Evolutionary conservation across 2,113 vertebrate species (phyloP).

Genomic region (Megaleporinus macrocephalus): DNA sequence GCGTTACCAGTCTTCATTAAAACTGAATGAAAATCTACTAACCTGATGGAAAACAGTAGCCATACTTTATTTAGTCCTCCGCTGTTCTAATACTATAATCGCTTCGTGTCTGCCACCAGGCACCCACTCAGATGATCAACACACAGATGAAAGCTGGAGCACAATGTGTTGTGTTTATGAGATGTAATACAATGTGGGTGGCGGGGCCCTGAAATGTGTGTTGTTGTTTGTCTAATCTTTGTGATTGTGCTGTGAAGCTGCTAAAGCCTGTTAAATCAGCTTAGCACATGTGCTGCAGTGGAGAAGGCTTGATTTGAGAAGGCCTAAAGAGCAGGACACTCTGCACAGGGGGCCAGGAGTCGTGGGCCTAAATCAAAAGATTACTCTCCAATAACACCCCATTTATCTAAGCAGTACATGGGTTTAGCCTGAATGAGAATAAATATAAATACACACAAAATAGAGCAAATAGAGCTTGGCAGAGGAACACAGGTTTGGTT

Average conservation of each 20-base stretch:
- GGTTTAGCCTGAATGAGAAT: too few relatives aligned
- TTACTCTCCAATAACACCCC: slow-evolving; percentile 46
- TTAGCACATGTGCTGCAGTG: slow-evolving; percentile 80
- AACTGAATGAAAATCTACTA: not conserved
- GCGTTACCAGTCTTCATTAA: too few relatives aligned
- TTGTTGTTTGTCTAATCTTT: slow-evolving; percentile 78
- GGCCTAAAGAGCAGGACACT: slow-evolving; percentile 60
- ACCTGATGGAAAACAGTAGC: not conserved
- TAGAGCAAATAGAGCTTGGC: too few relatives aligned
- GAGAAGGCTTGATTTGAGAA: slow-evolving; percentile 78
- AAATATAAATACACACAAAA: too few relatives aligned
- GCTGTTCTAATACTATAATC: not conserved
- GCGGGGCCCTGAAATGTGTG: slow-evolving; percentile 70
- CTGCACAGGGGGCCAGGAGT: slow-evolving; percentile 38
- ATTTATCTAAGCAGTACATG: too few relatives aligned
- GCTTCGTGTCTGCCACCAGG: slow-evolving; percentile 45
- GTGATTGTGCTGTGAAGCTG: slow-evolving; percentile 75
- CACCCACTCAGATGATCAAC: slow-evolving; percentile 30
- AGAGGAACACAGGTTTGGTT: too few relatives aligned
- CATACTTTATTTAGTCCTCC: not conserved
- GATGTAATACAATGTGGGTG: slow-evolving; percentile 64
- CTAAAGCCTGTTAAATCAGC: slow-evolving; percentile 80
- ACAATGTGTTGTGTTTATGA: slow-evolving; percentile 58
- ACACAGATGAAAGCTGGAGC: slow-evolving; percentile 36
- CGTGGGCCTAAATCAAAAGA: slow-evolving; percentile 47